Percentiles rank a stretch among this genome's conserved stretches.
Evolutionary conservation across 1,140 invertebrate species (phyloP).

Genomic region (Papilio glaucus): DNA sequence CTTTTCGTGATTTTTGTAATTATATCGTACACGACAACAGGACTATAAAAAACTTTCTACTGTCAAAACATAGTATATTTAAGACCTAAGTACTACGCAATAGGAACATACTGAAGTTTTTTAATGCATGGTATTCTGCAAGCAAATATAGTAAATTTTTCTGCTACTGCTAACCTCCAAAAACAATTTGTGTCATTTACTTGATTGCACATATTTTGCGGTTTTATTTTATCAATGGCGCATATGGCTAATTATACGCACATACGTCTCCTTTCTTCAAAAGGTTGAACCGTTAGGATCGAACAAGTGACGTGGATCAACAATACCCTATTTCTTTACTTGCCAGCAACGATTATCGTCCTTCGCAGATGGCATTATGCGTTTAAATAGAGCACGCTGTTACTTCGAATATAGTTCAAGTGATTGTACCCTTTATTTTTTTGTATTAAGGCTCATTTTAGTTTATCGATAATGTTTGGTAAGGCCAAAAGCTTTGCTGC

Average conservation of each 20-base stretch:
- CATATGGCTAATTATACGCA: neutral
- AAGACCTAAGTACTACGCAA: no score
- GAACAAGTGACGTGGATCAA: conserved; percentile 28
- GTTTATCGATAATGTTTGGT: neutral
- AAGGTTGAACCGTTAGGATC: conserved; percentile 9
- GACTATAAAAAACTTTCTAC: no score
- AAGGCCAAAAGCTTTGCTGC: neutral
- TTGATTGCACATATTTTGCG: neutral
- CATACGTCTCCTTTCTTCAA: conserved; percentile 20
- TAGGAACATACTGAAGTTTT: no score
- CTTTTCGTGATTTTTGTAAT: no score
- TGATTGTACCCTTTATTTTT: conserved; percentile 26
- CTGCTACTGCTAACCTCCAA: no score
- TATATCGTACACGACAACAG: no score
- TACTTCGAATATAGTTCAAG: neutral
- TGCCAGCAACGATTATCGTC: conserved; percentile 5
- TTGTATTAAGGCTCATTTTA: conserved; percentile 4
- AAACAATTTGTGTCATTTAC: neutral
- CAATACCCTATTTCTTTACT: conserved; percentile 20
- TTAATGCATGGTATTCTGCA: no score
- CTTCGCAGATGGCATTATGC: conserved; percentile 38
- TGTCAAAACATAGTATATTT: no score
- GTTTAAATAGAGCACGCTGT: neutral
- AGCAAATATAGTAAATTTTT: no score
- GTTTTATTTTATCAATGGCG: neutral